Evolutionary conservation across 2,797 vertebrate species (phyloP), one percentile per base, ranked within the genome.

Genomic region (Lithobates pipiens): DNA sequence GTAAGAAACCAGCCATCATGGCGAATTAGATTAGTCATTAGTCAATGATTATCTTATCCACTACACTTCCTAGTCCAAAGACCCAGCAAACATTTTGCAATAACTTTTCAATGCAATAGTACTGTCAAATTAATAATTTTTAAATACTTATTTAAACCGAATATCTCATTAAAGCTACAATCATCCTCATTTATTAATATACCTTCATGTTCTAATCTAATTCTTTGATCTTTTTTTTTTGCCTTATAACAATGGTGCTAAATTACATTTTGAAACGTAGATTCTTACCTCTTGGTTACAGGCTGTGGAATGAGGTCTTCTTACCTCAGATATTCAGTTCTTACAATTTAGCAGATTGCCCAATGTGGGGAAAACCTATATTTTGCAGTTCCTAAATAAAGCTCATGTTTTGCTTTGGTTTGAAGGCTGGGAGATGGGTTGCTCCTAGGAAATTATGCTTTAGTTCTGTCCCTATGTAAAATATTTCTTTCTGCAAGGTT

Each of bases 401-500:
- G 67, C 32, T 50, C 42, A 76, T 73, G 67, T 82, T 82, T 82
- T 61, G 11, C 61, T 78, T 86, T 78, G 61, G 71, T 80, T 80
- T 25, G 63, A 70, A 29, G 46, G 76, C 69, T 69, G 85, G 76
- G 78, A 82, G 73, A 70, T 71, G 65, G 67, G 32, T 42, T 61
- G 61, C 80, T 86, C 80, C 80, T 83, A 81, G 44, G 10, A 74
- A 54, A 73, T 68, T 67, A 74, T 16, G 11, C 32, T 67, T 83
- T 68, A 25, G 11, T 76, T 86, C 74, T 76, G 63, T 80, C 63
- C 39, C 76, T 23, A 42, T 87, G 76, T 83, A 81, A 39, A 63
- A 69, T 84, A 76, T 87, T 87, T 79, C 75, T 87, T 87, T 87
- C 63, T 83, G 81, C 86, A 87, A 87, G 63, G 86, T 76, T 87